Evolutionary conservation across 2,113 vertebrate species (phyloP).

Genomic region (Zeus faber): DNA sequence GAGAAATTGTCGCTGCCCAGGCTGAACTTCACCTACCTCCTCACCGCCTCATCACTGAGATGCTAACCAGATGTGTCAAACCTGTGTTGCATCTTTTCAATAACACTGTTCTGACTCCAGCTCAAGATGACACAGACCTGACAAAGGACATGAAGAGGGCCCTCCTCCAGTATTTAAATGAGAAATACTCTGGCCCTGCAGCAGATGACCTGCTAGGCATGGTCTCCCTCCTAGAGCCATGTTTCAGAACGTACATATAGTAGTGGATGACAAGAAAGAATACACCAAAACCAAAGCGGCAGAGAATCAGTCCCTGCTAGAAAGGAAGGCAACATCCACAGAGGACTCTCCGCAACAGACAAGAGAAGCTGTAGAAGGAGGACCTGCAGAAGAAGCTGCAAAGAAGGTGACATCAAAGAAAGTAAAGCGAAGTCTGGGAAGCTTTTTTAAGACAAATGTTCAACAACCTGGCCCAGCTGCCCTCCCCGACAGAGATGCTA

Average conservation of each 20-base stretch:
- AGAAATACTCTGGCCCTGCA: slow-evolving; percentile 13
- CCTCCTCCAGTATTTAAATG: slow-evolving; percentile 8
- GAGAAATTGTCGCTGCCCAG: not conserved
- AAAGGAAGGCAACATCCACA: not conserved
- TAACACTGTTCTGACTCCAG: slow-evolving; percentile 8
- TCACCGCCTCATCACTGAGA: not conserved
- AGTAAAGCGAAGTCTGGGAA: not conserved
- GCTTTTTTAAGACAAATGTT: not conserved
- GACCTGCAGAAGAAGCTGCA: not conserved
- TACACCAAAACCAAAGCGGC: not conserved
- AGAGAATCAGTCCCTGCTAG: not conserved
- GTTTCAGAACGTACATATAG: slow-evolving; percentile 6
- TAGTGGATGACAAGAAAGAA: too few species aligned
- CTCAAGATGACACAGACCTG: slow-evolving; percentile 13
- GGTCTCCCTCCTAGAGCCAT: slow-evolving; percentile 17
- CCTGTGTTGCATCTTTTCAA: slow-evolving; percentile 15
- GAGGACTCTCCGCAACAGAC: too few species aligned
- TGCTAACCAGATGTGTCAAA: slow-evolving; percentile 4
- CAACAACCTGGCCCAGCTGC: not conserved
- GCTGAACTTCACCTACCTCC: not conserved
- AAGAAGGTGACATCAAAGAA: not conserved
- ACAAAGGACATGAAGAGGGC: slow-evolving; percentile 6
- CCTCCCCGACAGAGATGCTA: not conserved
- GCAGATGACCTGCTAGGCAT: slow-evolving; percentile 17
- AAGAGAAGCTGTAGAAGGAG: not conserved